phyloP scores from a whole-genome alignment of 2,888 invertebrate genomes.

The Polymixis flavicincta region DNA sequence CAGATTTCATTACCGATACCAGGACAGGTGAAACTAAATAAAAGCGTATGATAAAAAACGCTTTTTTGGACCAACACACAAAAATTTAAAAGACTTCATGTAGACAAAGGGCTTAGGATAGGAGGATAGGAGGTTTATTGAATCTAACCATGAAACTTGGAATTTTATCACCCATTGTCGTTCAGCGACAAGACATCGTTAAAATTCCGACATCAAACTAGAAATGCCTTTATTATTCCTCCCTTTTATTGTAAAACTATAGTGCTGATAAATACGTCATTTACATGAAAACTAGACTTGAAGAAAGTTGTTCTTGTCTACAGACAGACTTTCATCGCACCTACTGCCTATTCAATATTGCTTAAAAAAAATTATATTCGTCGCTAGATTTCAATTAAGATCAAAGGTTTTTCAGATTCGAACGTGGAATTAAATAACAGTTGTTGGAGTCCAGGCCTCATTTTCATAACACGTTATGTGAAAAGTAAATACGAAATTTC shows the following conservation, averaged over 20 bases:
- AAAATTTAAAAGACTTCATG: no score
- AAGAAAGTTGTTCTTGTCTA: constrained; percentile 43
- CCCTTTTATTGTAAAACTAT: constrained; percentile 6
- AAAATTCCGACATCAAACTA: not conserved
- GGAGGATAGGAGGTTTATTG: not conserved
- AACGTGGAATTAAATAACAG: not conserved
- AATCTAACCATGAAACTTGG: not conserved
- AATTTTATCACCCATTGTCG: not conserved
- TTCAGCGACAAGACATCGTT: not conserved
- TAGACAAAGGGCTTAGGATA: no score
- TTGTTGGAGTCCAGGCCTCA: not conserved
- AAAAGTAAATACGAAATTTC: not conserved
- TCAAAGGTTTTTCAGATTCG: not conserved
- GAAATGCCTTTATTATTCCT: constrained; percentile 5
- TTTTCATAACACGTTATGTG: not conserved
- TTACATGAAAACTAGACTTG: constrained; percentile 32
- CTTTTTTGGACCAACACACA: no score
- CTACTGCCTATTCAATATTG: constrained; percentile 10
- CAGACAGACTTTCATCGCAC: constrained; percentile 44
- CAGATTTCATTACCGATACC: no score
- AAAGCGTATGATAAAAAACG: no score
- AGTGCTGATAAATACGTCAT: not conserved
- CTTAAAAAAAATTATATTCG: no score
- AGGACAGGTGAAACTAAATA: no score
- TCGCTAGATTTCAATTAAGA: constrained; percentile 21